phyloP scores from a whole-genome alignment of 2,113 vertebrate genomes.

The Coreoperca whiteheadi region DNA sequence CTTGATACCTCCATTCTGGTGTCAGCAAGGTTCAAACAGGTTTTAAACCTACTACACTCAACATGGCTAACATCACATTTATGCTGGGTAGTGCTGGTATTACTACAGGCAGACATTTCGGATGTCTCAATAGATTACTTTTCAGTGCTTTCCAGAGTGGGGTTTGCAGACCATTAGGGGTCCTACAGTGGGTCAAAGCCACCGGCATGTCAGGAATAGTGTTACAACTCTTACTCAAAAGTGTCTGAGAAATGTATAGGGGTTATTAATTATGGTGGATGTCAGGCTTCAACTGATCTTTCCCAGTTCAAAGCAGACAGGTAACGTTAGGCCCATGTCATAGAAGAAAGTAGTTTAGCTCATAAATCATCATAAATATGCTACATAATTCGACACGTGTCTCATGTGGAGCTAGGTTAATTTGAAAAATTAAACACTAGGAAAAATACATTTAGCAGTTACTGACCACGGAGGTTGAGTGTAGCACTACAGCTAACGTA shows the following conservation, averaged over 20 bases:
- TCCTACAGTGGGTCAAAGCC: neutral
- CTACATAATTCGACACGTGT: neutral
- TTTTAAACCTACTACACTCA: neutral
- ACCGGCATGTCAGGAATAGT: neutral
- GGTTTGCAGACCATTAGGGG: neutral
- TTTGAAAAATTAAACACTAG: neutral
- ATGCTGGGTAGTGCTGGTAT: neutral
- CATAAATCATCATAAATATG: neutral
- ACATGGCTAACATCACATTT: neutral
- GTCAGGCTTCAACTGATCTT: neutral
- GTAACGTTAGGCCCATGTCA: too few relatives aligned
- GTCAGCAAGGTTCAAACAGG: conserved; percentile 28
- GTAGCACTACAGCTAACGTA: conserved; percentile 23
- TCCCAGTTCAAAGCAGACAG: neutral
- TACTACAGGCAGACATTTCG: neutral
- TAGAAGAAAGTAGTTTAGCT: neutral
- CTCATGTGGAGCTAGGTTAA: neutral
- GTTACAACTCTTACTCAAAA: neutral
- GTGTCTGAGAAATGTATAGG: neutral
- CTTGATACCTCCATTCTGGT: conserved; percentile 81
- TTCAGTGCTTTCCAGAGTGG: neutral
- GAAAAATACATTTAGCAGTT: neutral
- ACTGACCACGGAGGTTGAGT: neutral
- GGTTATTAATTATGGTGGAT: neutral
- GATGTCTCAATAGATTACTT: neutral